These are phyloP conservation scores for Paratrypauchen microcephalus DNA, from an alignment of 2,797 vertebrate genomes.

Conservation along the genomic window DNA sequence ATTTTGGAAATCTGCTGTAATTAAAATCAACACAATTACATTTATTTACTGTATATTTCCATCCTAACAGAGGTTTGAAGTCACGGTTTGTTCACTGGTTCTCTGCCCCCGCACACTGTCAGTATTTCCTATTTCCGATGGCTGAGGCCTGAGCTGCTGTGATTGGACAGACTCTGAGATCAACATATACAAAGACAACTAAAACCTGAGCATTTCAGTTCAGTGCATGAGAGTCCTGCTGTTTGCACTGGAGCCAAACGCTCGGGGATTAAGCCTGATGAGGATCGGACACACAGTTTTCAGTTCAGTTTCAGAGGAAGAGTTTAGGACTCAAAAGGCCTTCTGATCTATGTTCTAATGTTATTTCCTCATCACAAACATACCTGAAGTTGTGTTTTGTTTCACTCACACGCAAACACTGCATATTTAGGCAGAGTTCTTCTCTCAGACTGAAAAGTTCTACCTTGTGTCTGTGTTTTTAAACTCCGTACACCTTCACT, in stretches of 20 bases:
- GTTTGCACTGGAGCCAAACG: slow-evolving; percentile 59
- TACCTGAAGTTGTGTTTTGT: too few relatives aligned
- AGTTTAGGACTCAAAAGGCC: slow-evolving; percentile 17
- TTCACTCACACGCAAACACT: too few relatives aligned
- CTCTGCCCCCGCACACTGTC: slow-evolving; percentile 36
- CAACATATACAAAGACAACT: slow-evolving; percentile 65
- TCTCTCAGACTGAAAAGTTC: too few relatives aligned
- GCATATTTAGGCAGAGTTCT: too few relatives aligned
- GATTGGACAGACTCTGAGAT: slow-evolving; percentile 64
- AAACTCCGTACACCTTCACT: too few relatives aligned
- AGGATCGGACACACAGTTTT: slow-evolving; percentile 64
- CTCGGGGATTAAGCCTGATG: slow-evolving; percentile 66
- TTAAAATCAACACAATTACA: not conserved
- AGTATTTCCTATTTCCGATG: slow-evolving; percentile 72
- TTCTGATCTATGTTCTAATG: too few relatives aligned
- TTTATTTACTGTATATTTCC: slow-evolving; percentile 39
- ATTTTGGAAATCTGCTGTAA: not conserved
- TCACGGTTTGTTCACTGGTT: slow-evolving; percentile 61
- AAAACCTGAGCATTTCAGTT: slow-evolving; percentile 64
- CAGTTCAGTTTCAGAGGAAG: slow-evolving; percentile 40
- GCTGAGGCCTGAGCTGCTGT: slow-evolving; percentile 72
- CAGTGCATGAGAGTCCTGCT: slow-evolving; percentile 42
- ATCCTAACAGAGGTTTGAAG: slow-evolving; percentile 59
- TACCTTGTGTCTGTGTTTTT: too few relatives aligned
- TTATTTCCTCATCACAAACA: too few relatives aligned